Evolutionary conservation across 2,888 invertebrate genomes (phyloP), one percentile per base, ranked within the genome.

Genomic region (Trimorus sp.): DNA sequence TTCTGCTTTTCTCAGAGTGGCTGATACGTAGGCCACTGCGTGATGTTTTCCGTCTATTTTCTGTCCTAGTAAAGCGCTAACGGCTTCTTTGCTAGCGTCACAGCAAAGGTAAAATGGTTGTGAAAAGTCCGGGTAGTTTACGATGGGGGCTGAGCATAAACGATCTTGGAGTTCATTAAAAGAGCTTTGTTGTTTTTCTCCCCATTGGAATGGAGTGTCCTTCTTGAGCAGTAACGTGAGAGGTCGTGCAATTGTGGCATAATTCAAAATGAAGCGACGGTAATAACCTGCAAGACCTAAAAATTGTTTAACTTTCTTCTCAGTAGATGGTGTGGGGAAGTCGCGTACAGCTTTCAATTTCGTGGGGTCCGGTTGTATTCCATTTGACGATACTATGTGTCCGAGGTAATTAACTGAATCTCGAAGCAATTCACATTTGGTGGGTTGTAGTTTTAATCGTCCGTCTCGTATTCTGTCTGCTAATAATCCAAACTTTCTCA

Each of bases 61-160:
- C 42, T 68, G 68, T 16, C 68, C 54, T 5, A 68, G n/a, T 4
- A 68, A 42, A 6, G 54, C 68, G 12, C 54, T 54, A 14, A 54
- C 42, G 1, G 54, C 68, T 14, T 42, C 51, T 12, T 56, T 56
- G 54, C 40, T 42, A 7, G 60, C 60, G 12, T 60, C 60, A 9
- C 26, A 26, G 26, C 26, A 26, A 26, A 26, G 26, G 26, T 26
- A 26, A 26, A 60, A 60, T 3, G n/a, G 14, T 36, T 60, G 36
- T 38, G 36, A 37, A 14, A 58, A 58, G 7, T 58, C 38, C 3
- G 56, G 56, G n/a, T 58, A 58, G 11, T 37, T 15, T 5, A 62
- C n/a, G 1, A 48, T 62, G 5, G 62, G 62, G 0, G 62, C 48
- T 11, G n/a, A 7, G n/a, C 62, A 62, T n/a, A 62, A 15, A 7